phyloP scores from a whole-genome alignment of 2,113 vertebrate genomes.

The Mirounga angustirostris region DNA sequence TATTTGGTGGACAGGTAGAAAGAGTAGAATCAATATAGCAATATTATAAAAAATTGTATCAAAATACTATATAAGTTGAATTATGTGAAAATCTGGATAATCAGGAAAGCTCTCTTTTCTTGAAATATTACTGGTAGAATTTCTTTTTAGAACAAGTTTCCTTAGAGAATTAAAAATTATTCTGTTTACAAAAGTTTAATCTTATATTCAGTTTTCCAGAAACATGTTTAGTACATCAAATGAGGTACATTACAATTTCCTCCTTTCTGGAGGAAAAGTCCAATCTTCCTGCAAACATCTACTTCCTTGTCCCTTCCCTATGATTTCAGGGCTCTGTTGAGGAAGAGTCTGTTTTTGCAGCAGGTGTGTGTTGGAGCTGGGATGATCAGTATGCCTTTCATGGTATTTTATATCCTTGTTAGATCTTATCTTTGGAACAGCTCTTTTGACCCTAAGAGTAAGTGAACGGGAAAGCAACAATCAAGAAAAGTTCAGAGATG shows the following conservation, averaged over 20 bases:
- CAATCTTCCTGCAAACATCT: background rate
- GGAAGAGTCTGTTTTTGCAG: background rate
- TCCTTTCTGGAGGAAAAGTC: background rate
- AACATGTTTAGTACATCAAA: background rate
- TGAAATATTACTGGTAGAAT: background rate
- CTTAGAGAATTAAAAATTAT: constrained; percentile 31
- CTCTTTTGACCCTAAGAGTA: background rate
- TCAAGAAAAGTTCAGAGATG: background rate
- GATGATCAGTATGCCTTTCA: background rate
- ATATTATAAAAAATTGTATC: background rate
- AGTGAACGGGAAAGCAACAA: no score
- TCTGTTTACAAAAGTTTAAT: background rate
- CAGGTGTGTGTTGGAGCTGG: background rate
- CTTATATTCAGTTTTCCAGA: background rate
- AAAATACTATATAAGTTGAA: background rate
- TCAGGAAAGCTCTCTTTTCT: background rate
- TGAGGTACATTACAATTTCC: background rate
- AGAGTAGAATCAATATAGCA: background rate
- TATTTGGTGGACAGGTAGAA: background rate
- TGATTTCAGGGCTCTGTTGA: background rate
- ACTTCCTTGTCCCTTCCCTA: background rate
- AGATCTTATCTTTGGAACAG: background rate
- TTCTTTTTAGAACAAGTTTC: background rate
- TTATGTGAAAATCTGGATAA: constrained; percentile 12
- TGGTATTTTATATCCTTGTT: background rate